Evolutionary conservation across 1,140 invertebrate genomes (phyloP).

Genomic region (Streblospio benedicti): DNA sequence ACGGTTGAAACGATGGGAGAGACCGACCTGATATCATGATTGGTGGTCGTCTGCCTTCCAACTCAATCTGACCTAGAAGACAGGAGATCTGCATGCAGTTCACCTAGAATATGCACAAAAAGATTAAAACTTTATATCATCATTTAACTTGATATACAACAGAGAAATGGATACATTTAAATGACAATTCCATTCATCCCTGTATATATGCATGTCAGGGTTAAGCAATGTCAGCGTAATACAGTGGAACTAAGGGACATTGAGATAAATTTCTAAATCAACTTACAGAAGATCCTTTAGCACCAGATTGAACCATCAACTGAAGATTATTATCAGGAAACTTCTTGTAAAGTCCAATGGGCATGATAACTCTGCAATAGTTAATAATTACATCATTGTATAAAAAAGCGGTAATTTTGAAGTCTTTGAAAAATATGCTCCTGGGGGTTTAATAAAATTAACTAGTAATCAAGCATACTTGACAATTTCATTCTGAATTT

Average conservation of each 20-base stretch:
- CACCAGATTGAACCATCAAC: conserved; percentile 95
- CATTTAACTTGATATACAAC: too few species aligned
- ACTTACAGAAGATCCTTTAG: conserved; percentile 79
- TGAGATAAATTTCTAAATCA: too few species aligned
- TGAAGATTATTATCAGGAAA: conserved; percentile 95
- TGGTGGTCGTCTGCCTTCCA: conserved; percentile 93
- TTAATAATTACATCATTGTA: too few species aligned
- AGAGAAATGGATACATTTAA: too few species aligned
- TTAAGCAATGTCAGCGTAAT: too few species aligned
- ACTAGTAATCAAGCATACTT: conserved; percentile 48
- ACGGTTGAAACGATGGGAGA: conserved; percentile 83
- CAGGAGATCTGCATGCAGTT: conserved; percentile 98
- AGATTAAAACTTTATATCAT: not conserved
- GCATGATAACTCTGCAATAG: conserved; percentile 59
- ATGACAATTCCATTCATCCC: too few species aligned
- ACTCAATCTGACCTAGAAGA: conserved; percentile 91
- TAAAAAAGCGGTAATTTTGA: too few species aligned
- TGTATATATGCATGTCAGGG: too few species aligned
- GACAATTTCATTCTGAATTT: conserved; percentile 82
- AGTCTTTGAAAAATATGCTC: too few species aligned
- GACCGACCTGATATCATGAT: conserved; percentile 86
- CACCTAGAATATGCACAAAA: conserved; percentile 49
- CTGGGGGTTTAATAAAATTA: too few species aligned
- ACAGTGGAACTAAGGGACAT: too few species aligned
- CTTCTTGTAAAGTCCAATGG: conserved; percentile 65